phyloP scores from a whole-genome alignment of 2,113 vertebrate species.

The human (Homo sapiens) region GRCh38 chr16:47022501-47023000 shows the following conservation, averaged over 20 bases:
- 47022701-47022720: neutral
- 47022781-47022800: neutral
- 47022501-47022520: neutral
- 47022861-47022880: neutral
- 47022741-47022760: neutral
- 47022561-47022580: neutral
- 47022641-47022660: neutral
- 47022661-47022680: neutral
- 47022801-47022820: neutral
- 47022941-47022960: neutral
- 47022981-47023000: neutral
- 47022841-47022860: neutral
- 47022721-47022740: neutral
- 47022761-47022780: neutral
- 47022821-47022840: neutral
- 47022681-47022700: neutral
- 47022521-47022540: neutral
- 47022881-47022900: neutral
- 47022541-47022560: neutral
- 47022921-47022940: neutral
- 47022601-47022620: neutral
- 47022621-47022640: neutral
- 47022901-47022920: neutral
- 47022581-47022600: neutral
- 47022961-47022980: neutral